Base-by-base conservation (phyloP, 2,888 invertebrate genomes). In the Ephialtes manifestator region DNA sequence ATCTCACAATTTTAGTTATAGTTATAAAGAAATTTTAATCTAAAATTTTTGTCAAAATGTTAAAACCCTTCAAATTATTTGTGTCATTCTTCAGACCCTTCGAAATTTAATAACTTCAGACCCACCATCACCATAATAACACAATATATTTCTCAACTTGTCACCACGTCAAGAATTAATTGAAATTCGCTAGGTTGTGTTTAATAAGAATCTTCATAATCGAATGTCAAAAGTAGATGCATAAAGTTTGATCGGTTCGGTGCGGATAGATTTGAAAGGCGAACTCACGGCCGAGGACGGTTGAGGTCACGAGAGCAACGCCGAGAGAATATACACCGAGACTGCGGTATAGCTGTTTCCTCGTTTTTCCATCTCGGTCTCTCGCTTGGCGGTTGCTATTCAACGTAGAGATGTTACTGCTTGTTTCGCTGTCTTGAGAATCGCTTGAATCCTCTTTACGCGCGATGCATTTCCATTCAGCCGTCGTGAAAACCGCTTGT, bases 391-490 rank as follows among this genome's bases (percentile, higher is more conserved):
- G 24, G 24, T 2, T 24, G 24, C 58, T 60, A 75, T 63, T 58
- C 72, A 72, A 46, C 48, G 67, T 53, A 24, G 24, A 39, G 75
- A 81, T 82, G 82, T 82, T 77, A 82, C 82, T 51, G 77, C 77
- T 82, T 82, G 82, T 82, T 82, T 77, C 77, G 82, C 82, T 82
- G 82, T 82, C 82, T 82, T 83, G 83, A 83, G 72, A 83, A 74
- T 78, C 74, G 74, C 79, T 83, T 79, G 83, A 80, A 79, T 70
- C 79, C 78, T 79, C 83, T 79, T 75, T 79, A 83, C 70, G 79
- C 70, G 83, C 83, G 75, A 65, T 83, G 83, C 83, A 83, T 83
- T 79, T 79, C 83, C 83, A 83, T 83, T 80, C 70, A 83, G 63
- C 79, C 75, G 70, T 83, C 83, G 70, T 75, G 79, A 80, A 83